Percentiles rank a stretch among this genome's conserved stretches.
Conservation (phyloP, 2,113 vertebrate genomes). For the Neopipo cinnamomea region DNA sequence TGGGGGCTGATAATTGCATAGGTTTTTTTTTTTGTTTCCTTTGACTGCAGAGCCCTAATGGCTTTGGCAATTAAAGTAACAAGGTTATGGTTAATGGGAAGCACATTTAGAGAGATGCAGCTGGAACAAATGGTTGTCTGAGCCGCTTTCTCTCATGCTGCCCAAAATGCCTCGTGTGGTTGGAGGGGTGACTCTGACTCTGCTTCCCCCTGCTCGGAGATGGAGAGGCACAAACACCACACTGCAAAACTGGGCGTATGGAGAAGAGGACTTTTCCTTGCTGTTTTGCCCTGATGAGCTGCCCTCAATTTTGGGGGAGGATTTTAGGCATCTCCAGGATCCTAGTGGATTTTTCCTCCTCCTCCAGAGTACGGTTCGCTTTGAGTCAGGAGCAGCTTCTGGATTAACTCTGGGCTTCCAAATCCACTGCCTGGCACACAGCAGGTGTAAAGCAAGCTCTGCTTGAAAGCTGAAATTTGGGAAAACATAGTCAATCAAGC, state of each 20-base stretch:
- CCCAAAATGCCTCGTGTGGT: rapidly evolving
- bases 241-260: background rate
- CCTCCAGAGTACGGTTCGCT: rapidly evolving
- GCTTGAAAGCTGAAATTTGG: background rate
- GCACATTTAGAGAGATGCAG: background rate
- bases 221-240: background rate
- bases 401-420: background rate
- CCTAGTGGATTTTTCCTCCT: background rate
- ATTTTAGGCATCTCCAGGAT: background rate
- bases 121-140: rapidly evolving
- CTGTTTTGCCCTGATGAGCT: background rate
- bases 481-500: background rate
- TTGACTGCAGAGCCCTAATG: slow-evolving; percentile 11
- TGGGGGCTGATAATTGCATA: slow-evolving; percentile 1
- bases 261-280: background rate
- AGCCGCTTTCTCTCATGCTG: background rate
- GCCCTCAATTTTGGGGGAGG: background rate
- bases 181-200: background rate
- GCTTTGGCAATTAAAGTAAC: slow-evolving; percentile 35
- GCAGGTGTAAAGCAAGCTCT: rapidly evolving
- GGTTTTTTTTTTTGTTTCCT: background rate
- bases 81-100: background rate
- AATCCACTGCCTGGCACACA: background rate
- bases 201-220: rapidly evolving
- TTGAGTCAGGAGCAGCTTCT: background rate